These are phyloP conservation scores for Dicranocentrus wangi DNA, from an alignment of 2,888 invertebrate genomes.

Conservation along the genomic window DNA sequence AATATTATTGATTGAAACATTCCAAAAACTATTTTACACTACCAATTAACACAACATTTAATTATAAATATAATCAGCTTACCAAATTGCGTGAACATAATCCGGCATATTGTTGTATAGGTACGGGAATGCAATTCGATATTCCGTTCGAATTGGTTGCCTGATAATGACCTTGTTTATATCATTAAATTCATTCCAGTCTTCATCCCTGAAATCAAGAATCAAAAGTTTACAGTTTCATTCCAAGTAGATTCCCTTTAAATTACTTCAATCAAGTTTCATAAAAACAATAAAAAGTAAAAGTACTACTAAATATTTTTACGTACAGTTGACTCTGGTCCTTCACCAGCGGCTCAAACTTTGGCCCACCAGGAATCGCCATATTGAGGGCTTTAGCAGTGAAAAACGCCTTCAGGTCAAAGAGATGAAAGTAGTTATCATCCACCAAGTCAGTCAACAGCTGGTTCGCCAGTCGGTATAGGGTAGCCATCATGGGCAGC, in stretches of 20 bases:
- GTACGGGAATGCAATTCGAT: conserved; percentile 99
- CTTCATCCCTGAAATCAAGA: conserved; percentile 86
- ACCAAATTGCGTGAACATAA: conserved; percentile 98
- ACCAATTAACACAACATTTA: no score
- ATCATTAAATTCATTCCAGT: conserved; percentile 99
- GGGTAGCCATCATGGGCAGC: conserved; percentile 96
- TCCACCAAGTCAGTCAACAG: conserved; percentile 97
- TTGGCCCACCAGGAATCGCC: conserved; percentile 99
- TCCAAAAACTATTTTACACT: no score
- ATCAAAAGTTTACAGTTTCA: conserved; percentile 15
- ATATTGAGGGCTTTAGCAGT: conserved; percentile 99
- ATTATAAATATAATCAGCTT: conserved; percentile 74
- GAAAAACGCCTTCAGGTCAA: conserved; percentile 99
- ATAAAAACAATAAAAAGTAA: no score
- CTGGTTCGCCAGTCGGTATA: conserved; percentile 98
- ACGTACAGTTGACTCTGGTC: conserved; percentile 93
- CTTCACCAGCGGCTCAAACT: conserved; percentile 99
- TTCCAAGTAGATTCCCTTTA: conserved; percentile 20
- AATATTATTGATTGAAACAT: no score
- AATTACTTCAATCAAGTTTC: neutral
- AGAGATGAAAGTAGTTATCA: conserved; percentile 98
- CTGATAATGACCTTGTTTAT: conserved; percentile 99
- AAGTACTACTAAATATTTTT: no score
- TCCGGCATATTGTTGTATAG: conserved; percentile 99
- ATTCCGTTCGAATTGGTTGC: conserved; percentile 98